Evolutionary conservation across 2,113 vertebrate species (phyloP).

Genomic region (Istiophorus platypterus): DNA sequence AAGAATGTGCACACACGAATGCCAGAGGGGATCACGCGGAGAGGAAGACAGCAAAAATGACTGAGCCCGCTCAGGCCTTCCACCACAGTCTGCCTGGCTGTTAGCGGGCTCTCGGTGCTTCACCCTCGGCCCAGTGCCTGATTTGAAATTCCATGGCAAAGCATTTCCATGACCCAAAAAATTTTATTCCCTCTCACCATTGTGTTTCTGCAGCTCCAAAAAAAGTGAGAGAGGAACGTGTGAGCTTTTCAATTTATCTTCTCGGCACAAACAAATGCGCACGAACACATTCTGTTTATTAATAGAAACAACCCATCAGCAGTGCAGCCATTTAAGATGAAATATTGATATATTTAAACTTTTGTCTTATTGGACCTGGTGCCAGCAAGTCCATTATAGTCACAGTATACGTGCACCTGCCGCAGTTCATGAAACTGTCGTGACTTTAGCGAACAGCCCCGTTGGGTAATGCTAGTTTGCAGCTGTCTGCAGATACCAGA

Average conservation of each 20-base stretch:
- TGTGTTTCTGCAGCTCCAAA: conserved; percentile 26
- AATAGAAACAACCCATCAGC: neutral
- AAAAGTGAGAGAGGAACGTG: neutral
- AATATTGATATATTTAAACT: neutral
- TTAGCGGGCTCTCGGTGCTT: conserved; percentile 34
- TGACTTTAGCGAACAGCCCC: neutral
- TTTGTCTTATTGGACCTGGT: neutral
- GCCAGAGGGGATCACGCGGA: conserved; percentile 42
- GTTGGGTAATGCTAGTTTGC: neutral
- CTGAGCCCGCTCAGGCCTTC: conserved; percentile 12
- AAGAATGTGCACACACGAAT: conserved; percentile 47
- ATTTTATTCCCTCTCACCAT: conserved; percentile 26
- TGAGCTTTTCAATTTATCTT: conserved; percentile 23
- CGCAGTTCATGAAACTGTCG: neutral
- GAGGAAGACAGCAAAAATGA: conserved; percentile 27
- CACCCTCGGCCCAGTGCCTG: conserved; percentile 46
- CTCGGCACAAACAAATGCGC: conserved; percentile 16
- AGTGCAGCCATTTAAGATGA: neutral
- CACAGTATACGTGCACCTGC: neutral
- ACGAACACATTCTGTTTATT: neutral
- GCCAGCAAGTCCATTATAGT: neutral
- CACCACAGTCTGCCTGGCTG: conserved; percentile 13
- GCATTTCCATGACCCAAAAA: conserved; percentile 51
- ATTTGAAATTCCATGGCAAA: conserved; percentile 55
- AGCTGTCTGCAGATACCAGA: conserved; percentile 1